phyloP scores from a whole-genome alignment of 2,113 vertebrate species.

The Leptobrachium leishanense region DNA sequence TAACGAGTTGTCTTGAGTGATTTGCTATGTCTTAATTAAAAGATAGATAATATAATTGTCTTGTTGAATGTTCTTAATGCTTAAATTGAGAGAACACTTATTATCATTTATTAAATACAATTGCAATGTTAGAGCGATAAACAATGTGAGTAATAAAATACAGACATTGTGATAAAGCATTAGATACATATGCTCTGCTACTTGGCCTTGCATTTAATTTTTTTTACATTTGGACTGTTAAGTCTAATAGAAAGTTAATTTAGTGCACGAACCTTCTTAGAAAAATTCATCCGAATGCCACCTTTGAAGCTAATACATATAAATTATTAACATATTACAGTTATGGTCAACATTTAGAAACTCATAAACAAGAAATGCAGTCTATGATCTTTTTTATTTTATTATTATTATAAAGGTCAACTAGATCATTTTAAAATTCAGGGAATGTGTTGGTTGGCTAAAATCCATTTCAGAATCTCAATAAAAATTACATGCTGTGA shows the following conservation, averaged over 20 bases:
- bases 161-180: background rate
- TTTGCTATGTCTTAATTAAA: no score
- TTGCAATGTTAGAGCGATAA: no score
- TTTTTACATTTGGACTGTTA: background rate
- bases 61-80: no score
- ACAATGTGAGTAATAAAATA: no score
- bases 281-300: background rate
- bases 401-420: conserved; percentile 33
- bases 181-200: background rate
- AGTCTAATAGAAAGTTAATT: background rate
- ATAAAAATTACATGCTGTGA: conserved; percentile 39
- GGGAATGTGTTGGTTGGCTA: conserved; percentile 16
- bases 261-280: background rate
- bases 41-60: no score
- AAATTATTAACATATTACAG: background rate
- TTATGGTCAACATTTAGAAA: background rate
- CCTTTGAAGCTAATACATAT: background rate
- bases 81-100: no score
- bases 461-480: conserved; percentile 16
- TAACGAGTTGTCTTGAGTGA: no score
- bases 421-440: conserved; percentile 29
- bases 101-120: no score
- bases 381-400: conserved; percentile 21
- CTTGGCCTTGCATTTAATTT: background rate
- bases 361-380: background rate